These are phyloP conservation scores for Drosophila dives DNA, from an alignment of 2,888 invertebrate genomes.

Conservation along the genomic window DNA sequence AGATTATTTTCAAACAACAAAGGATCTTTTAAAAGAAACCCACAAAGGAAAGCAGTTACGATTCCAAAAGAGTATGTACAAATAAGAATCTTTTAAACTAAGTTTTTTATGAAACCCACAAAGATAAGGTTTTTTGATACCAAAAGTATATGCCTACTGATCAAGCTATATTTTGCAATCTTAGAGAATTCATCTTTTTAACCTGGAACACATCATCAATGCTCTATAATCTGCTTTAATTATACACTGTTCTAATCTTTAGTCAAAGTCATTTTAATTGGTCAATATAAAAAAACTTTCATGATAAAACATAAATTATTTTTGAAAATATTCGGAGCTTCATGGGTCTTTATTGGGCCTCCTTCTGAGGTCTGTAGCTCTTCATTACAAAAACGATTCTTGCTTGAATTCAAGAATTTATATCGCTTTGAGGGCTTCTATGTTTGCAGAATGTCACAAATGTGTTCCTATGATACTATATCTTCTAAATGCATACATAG, in stretches of 20 bases:
- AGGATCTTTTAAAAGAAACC: fast-evolving
- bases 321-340: background rate
- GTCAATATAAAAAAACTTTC: background rate
- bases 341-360: too few species aligned
- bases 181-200: background rate
- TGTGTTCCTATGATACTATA: background rate
- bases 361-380: background rate
- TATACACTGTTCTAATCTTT: background rate
- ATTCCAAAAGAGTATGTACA: background rate
- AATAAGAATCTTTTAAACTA: too few species aligned
- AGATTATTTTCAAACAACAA: background rate
- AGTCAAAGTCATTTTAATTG: background rate
- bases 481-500: background rate
- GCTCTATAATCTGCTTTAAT: background rate
- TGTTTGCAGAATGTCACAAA: background rate
- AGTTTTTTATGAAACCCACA: too few species aligned
- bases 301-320: background rate
- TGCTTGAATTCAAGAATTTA: background rate
- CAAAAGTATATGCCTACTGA: background rate
- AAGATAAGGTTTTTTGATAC: too few species aligned
- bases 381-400: background rate
- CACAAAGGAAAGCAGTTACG: background rate
- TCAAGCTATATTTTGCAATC: background rate
- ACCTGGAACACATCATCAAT: background rate
- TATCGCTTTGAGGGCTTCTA: background rate